These are phyloP conservation scores for Ondatra zibethicus DNA, from an alignment of 2,113 vertebrate genomes.

Conservation along the genomic window DNA sequence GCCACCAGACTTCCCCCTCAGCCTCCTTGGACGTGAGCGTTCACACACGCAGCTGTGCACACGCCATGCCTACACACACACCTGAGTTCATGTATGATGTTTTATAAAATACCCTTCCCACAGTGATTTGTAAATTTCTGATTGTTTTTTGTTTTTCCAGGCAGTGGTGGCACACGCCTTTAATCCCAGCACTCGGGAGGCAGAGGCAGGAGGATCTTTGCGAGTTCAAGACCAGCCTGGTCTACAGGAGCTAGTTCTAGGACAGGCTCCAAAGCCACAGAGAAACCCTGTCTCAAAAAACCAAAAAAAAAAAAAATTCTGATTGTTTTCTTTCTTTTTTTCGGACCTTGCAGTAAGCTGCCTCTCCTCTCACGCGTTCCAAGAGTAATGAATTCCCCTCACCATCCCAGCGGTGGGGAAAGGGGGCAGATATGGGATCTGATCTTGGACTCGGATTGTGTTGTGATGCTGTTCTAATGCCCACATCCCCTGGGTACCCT, in stretches of 20 bases:
- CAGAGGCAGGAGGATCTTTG: too few species aligned
- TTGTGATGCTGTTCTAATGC: neutral
- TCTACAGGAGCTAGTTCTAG: too few species aligned
- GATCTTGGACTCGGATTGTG: neutral
- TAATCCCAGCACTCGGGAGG: too few species aligned
- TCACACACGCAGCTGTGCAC: neutral
- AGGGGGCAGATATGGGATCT: neutral
- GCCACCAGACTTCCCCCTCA: neutral
- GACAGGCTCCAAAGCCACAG: too few species aligned
- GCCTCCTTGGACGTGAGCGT: neutral
- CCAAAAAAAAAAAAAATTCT: too few species aligned
- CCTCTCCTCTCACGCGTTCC: neutral
- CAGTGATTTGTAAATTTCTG: conserved; percentile 42
- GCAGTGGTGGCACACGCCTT: too few species aligned
- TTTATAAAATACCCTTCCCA: conserved; percentile 17
- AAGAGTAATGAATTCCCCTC: neutral
- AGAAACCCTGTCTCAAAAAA: too few species aligned
- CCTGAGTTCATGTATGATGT: neutral
- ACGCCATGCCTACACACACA: neutral
- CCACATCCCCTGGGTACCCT: neutral
- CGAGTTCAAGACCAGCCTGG: too few species aligned
- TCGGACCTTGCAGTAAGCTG: neutral
- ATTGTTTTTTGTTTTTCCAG: too few species aligned
- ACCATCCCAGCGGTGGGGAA: neutral
- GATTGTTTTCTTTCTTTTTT: neutral